Evolutionary conservation across 2,113 vertebrate species (phyloP).

Genomic region (Columba livia): DNA sequence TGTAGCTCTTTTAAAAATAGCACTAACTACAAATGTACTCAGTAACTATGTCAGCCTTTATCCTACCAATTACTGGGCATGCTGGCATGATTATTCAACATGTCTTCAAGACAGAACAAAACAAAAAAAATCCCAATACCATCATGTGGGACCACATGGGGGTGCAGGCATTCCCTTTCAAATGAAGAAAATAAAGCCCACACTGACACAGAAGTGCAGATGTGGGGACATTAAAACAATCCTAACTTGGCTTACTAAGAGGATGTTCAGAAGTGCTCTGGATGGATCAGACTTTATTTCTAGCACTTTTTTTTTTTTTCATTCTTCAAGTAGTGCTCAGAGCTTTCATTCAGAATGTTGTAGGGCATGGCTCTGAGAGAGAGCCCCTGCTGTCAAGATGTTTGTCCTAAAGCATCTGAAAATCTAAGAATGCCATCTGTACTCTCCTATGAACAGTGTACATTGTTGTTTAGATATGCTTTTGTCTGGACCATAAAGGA

Average conservation of each 20-base stretch:
- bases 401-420: background rate
- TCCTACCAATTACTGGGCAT: background rate
- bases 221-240: background rate
- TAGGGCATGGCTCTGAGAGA: background rate
- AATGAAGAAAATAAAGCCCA: background rate
- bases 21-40: background rate
- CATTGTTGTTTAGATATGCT: background rate
- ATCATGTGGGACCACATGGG: background rate
- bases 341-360: background rate
- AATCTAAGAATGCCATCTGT: background rate
- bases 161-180: background rate
- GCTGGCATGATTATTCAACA: background rate
- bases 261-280: background rate
- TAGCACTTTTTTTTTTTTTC: background rate
- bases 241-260: background rate
- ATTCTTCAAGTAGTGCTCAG: background rate
- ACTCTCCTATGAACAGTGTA: background rate
- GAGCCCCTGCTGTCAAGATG: background rate
- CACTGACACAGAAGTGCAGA: background rate
- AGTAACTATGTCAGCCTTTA: conserved; percentile 14
- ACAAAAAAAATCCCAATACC: background rate
- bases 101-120: background rate
- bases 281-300: background rate
- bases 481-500: background rate
- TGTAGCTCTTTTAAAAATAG: conserved; percentile 36